phyloP scores from a whole-genome alignment of 2,113 vertebrate genomes.

The Cyprinus carpio region DNA sequence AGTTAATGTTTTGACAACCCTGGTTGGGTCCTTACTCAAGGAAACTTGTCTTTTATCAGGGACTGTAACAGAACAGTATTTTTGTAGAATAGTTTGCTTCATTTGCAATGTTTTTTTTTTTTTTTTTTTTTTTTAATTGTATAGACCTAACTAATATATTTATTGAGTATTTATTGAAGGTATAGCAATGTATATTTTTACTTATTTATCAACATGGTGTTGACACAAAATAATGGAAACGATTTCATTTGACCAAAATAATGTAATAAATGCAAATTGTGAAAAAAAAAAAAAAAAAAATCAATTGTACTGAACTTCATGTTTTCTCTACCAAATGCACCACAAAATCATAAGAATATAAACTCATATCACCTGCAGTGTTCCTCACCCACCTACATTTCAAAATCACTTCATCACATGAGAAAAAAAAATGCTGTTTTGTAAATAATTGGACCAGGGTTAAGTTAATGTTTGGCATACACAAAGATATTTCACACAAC shows the following conservation, averaged over 20 bases:
- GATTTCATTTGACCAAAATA: conserved; percentile 71
- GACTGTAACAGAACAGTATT: conserved; percentile 77
- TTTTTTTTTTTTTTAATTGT: conserved; percentile 54
- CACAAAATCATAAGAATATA: background rate
- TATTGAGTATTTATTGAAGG: conserved; percentile 81
- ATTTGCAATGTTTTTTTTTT: conserved; percentile 62
- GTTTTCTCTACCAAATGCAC: background rate
- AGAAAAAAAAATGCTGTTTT: conserved; percentile 33
- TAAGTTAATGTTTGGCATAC: background rate
- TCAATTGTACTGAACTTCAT: background rate
- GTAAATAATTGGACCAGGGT: conserved; percentile 12
- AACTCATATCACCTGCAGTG: background rate
- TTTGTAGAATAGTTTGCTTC: conserved; percentile 70
- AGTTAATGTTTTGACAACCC: conserved; percentile 60
- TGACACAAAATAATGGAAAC: conserved; percentile 65
- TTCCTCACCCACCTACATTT: background rate
- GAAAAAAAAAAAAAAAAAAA: conserved; percentile 4
- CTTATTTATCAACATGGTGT: conserved; percentile 76
- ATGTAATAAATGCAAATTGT: conserved; percentile 57
- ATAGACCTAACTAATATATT: conserved; percentile 78
- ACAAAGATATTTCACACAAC: conserved; percentile 8
- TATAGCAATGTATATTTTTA: conserved; percentile 78
- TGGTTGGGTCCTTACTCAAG: conserved; percentile 45
- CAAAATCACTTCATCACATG: conserved; percentile 8
- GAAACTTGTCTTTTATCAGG: conserved; percentile 66